These are phyloP conservation scores for Lumbricus terrestris DNA, from an alignment of 2,888 invertebrate species.

Conservation along the genomic window DNA sequence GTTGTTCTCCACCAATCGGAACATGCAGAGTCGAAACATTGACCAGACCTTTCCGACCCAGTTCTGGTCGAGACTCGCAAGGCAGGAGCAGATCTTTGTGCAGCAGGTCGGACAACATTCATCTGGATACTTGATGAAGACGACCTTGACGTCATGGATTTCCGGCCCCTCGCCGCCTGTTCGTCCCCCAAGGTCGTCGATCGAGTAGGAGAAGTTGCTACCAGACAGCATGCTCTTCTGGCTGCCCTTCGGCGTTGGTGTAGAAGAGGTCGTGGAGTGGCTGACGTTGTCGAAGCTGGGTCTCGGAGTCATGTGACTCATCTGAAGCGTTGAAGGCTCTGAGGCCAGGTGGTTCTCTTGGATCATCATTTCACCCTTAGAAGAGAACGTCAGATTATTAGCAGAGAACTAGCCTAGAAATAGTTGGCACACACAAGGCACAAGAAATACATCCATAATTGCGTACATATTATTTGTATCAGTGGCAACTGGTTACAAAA, in stretches of 20 bases:
- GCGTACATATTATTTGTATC: neutral
- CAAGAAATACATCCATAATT: neutral
- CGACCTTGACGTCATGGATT: constrained; percentile 76
- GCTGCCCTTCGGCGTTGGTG: constrained; percentile 19
- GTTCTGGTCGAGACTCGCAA: constrained; percentile 66
- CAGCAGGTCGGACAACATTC: constrained; percentile 70
- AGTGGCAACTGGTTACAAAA: neutral
- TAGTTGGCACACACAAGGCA: neutral
- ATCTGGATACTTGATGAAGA: constrained; percentile 76
- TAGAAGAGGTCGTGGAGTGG: neutral
- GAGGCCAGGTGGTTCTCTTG: constrained; percentile 5
- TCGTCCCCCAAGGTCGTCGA: constrained; percentile 31
- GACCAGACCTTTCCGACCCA: constrained; percentile 94
- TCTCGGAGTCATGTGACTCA: neutral
- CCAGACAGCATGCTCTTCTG: constrained; percentile 29
- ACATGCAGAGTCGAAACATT: constrained; percentile 86
- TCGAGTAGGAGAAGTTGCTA: constrained; percentile 35
- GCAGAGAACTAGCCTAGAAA: neutral
- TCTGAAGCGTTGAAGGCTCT: neutral
- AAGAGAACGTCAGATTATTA: neutral
- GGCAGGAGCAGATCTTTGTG: constrained; percentile 50
- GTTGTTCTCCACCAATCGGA: constrained; percentile 93
- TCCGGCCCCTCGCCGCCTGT: constrained; percentile 64
- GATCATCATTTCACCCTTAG: neutral
- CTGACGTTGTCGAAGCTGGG: constrained; percentile 7